Evolutionary conservation across 2,797 vertebrate genomes (phyloP), one percentile per base, ranked within the genome.

Genomic region (Momotus momota): DNA sequence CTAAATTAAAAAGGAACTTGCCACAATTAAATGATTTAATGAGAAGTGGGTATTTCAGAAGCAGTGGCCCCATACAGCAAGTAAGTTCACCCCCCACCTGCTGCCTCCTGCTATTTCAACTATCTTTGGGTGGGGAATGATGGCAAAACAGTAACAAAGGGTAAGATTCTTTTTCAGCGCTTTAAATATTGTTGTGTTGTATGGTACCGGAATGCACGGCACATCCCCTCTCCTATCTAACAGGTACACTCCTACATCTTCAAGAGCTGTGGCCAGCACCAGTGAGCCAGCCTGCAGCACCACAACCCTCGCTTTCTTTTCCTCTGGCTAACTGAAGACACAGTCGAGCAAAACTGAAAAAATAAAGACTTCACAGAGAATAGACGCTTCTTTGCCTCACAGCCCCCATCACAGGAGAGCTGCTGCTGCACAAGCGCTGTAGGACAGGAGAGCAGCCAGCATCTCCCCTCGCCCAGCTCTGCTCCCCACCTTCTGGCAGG

Each of bases 361-460:
- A 69, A 48, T 35, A 43, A n/a, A 67, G 25, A 14, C n/a, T 40
- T 64, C 6, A 49, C 26, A 78, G 49, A 46, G 12, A n/a, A 55
- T 1, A 55, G 43, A 33, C 41, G 33, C 8, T 40, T 55, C 70
- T 61, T 40, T 0, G 3, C 19, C 33, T 83, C 27, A 45, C 6
- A 65, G 38, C 6, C 17, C 33, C 49, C 14, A 1, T 16, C 46
- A 40, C 25, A n/a, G 0, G 0, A 46, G 35, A 35, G 35, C 18
- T 40, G 38, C 46, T n/a, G 25, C 40, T 46, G 33, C 41, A 23
- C 0, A 3, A 55, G 35, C 0, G 1, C 62, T 29, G 19, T 2
- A 31, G 18, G 49, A 41, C 10, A 51, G 73, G 11, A 57, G 58
- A 43, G 33, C 46, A 43, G 8, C 14, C 35, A 38, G 35, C 25